Conservation (phyloP, 2,113 vertebrate species). For the Accipiter cooperii region DNA sequence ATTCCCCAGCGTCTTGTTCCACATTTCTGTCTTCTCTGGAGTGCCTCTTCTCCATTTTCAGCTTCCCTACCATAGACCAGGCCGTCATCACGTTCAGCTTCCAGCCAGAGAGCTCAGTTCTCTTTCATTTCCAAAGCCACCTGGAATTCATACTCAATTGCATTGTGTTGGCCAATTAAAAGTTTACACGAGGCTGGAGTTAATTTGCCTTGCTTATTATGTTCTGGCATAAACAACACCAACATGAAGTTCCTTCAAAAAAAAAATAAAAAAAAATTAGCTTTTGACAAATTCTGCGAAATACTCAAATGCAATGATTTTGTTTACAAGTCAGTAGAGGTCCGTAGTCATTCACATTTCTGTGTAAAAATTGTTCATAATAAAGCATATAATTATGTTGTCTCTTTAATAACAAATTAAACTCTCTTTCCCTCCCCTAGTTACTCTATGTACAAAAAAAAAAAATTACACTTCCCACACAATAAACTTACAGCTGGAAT, state of each 20-base stretch:
- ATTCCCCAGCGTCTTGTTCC: constrained; percentile 68
- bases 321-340: constrained; percentile 32
- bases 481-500: not conserved
- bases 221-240: constrained; percentile 65
- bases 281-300: constrained; percentile 16
- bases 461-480: not conserved
- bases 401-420: not conserved
- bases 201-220: constrained; percentile 63
- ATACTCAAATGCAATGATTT: not conserved
- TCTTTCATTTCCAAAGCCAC: constrained; percentile 77
- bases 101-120: constrained; percentile 72
- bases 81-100: constrained; percentile 88
- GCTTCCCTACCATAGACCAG: constrained; percentile 84
- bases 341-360: not conserved
- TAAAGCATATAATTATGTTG: not conserved
- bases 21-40: constrained; percentile 83
- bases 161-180: constrained; percentile 58
- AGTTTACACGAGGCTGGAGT: constrained; percentile 56
- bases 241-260: constrained; percentile 72
- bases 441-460: not conserved
- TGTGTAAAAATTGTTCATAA: not conserved
- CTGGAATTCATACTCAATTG: constrained; percentile 66
- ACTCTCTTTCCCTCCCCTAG: not conserved
- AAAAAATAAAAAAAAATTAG: constrained; percentile 7
- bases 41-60: constrained; percentile 91